Evolutionary conservation across 2,888 invertebrate species (phyloP).

Genomic region (Synanthedon andrenaeformis): DNA sequence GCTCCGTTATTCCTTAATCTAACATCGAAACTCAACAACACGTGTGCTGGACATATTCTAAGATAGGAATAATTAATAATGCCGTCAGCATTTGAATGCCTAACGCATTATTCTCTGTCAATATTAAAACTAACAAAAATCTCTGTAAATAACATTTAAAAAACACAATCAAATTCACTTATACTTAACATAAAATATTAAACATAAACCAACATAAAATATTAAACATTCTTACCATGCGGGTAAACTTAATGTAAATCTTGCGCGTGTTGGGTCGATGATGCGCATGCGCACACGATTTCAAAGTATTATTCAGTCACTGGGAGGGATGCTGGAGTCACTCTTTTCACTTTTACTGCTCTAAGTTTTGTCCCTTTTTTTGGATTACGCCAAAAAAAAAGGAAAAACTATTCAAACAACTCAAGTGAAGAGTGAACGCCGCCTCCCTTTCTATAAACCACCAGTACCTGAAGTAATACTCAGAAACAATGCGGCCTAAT

Average conservation of each 20-base stretch:
- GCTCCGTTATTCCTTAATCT: too few relatives aligned
- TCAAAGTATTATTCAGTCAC: slow-evolving; percentile 96
- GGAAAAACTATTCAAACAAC: neutral
- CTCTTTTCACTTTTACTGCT: slow-evolving; percentile 7
- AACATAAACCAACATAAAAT: slow-evolving; percentile 4
- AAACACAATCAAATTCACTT: too few relatives aligned
- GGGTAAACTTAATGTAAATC: slow-evolving; percentile 8
- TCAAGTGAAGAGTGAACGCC: slow-evolving; percentile 2
- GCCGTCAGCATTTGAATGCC: too few relatives aligned
- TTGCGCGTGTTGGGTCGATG: slow-evolving; percentile 14
- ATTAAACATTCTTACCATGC: slow-evolving; percentile 49
- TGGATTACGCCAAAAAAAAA: too few relatives aligned
- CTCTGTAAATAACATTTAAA: too few relatives aligned
- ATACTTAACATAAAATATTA: neutral
- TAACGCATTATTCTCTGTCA: too few relatives aligned
- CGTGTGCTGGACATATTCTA: too few relatives aligned
- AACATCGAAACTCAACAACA: too few relatives aligned
- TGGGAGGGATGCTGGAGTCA: slow-evolving; percentile 67
- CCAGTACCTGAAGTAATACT: slow-evolving; percentile 99
- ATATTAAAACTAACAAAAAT: too few relatives aligned
- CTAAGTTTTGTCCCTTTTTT: too few relatives aligned
- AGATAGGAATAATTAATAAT: too few relatives aligned
- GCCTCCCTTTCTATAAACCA: slow-evolving; percentile 41
- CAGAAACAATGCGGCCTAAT: slow-evolving; percentile 76
- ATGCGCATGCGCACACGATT: slow-evolving; percentile 51